Percentiles rank a stretch among this genome's conserved stretches.
phyloP scores from a whole-genome alignment of 1,140 invertebrate genomes.

The Drosophila navojoa region DNA sequence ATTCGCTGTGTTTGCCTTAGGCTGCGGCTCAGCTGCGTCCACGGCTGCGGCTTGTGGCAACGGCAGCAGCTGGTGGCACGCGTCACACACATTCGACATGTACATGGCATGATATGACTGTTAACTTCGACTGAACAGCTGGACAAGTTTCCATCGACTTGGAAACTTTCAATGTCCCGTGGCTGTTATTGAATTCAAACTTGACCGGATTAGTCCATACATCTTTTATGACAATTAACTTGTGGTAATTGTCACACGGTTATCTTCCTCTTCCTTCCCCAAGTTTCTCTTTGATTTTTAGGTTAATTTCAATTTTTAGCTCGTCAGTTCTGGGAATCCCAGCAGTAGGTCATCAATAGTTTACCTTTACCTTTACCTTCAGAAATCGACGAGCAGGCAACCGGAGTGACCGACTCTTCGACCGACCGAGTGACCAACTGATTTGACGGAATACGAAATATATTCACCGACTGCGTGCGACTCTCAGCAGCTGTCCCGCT shows the following conservation, averaged over 20 bases:
- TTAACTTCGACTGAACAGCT: neutral
- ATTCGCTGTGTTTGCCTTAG: neutral
- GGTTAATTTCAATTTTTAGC: neutral
- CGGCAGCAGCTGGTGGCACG: constrained; percentile 7
- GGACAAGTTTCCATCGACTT: neutral
- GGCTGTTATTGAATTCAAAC: neutral
- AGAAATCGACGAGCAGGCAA: too few relatives aligned
- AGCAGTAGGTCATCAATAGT: neutral
- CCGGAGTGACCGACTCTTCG: too few relatives aligned
- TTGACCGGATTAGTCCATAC: neutral
- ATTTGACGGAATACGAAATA: too few relatives aligned
- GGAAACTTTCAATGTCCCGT: neutral
- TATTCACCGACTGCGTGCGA: neutral
- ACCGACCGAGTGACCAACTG: too few relatives aligned
- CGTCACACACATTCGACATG: neutral
- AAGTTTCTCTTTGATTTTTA: too few relatives aligned
- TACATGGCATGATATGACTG: neutral
- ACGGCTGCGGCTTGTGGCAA: neutral
- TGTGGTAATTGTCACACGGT: constrained; percentile 3
- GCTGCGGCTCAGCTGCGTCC: neutral
- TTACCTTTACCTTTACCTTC: neutral
- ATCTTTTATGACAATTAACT: neutral
- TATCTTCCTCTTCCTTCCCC: neutral
- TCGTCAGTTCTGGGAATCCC: neutral
- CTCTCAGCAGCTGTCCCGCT: neutral